Evolutionary conservation across 2,888 invertebrate genomes (phyloP), one percentile per base, ranked within the genome.

Genomic region (Belgica antarctica): DNA sequence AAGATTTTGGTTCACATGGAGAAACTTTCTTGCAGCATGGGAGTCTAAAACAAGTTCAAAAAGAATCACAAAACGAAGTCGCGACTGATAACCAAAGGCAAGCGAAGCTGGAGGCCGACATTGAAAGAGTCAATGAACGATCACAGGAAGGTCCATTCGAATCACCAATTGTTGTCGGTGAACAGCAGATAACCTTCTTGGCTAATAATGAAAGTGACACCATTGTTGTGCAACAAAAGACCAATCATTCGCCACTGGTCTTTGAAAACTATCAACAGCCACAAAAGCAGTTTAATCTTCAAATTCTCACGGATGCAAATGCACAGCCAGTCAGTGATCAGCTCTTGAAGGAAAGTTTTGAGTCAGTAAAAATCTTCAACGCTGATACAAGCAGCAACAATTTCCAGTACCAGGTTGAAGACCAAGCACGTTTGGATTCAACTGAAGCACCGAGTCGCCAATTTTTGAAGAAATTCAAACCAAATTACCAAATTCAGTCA

Each of bases 91-190:
- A 77, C 70, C 62, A 72, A 8, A 28, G 71, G 5, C 75, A 76
- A 52, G 75, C 78, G 72, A 70, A 76, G 73, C 71, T 75, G 31
- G 70, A 75, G 41, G 74, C 77, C 71, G 34, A 57, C 22, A 17
- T 10, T 10, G 68, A 75, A 74, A 1, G n/a, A n/a, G n/a, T n/a
- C n/a, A n/a, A n/a, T n/a, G n/a, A n/a, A n/a, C n/a, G n/a, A n/a
- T 4, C 7, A 22, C 4, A 8, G 10, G 52, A 24, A 10, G 75
- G 78, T 69, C 78, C 76, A 72, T 82, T 83, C 71, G 75, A 78
- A 0, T 76, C 78, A 27, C 84, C 84, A 0, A 84, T 84, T 68
- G 77, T 85, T 22, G 84, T 84, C 8, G 71, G 76, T 2, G 77
- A 75, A 22, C 71, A 71, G 10, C 1, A 63, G 8, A 12, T n/a